phyloP scores from a whole-genome alignment of 1,140 invertebrate genomes.

The Eurosta solidaginis region DNA sequence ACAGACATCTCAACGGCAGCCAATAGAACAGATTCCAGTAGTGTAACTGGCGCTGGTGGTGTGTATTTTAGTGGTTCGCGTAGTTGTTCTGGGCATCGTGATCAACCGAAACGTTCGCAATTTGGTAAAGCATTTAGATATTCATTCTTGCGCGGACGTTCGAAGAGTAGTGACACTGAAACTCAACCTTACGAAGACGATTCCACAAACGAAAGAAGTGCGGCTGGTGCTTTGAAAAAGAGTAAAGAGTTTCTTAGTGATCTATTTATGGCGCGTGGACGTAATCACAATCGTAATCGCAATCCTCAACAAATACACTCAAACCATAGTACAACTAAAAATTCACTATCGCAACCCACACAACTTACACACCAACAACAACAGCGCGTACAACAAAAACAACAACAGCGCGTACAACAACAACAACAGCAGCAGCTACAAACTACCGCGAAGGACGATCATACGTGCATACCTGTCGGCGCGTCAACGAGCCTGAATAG shows the following conservation, averaged over 20 bases:
- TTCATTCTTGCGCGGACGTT: conserved; percentile 21
- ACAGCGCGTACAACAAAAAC: conserved; percentile 1
- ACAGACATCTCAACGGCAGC: not conserved
- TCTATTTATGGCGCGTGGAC: conserved; percentile 55
- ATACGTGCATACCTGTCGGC: not conserved
- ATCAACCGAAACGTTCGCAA: not conserved
- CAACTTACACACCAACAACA: conserved; percentile 35
- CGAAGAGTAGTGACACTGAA: conserved; percentile 1
- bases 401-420: conserved; percentile 36
- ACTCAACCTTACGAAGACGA: not conserved
- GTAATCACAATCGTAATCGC: conserved; percentile 51
- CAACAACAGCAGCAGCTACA: conserved; percentile 38
- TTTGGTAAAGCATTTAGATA: conserved; percentile 2
- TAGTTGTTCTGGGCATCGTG: not conserved
- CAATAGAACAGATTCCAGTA: not conserved
- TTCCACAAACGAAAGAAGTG: not conserved
- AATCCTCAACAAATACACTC: conserved; percentile 33
- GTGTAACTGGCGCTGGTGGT: not conserved
- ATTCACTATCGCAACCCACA: conserved; percentile 34
- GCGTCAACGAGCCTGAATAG: conserved; percentile 3
- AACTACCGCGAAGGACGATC: conserved; percentile 8
- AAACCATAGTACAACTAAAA: not conserved
- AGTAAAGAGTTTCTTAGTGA: conserved; percentile 12
- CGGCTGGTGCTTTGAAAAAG: not conserved
- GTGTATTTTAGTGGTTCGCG: conserved; percentile 10